Conservation (phyloP, 2,113 vertebrate genomes). For the Pheucticus melanocephalus region DNA sequence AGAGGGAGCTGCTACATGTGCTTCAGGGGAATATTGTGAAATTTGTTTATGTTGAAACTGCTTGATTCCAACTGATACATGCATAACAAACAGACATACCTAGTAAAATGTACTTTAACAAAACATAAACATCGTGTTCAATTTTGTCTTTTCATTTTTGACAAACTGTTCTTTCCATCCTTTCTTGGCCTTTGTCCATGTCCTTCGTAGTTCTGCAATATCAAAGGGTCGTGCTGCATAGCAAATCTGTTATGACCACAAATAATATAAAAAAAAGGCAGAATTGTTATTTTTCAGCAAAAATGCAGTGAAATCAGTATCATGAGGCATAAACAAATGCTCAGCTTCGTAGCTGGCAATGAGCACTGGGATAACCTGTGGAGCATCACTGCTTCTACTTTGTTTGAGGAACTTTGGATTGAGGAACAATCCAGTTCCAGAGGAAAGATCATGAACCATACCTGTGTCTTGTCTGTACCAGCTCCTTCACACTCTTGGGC, state of each 20-base stretch:
- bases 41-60: neutral
- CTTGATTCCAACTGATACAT: neutral
- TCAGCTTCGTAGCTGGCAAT: neutral
- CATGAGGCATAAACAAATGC: neutral
- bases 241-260: neutral
- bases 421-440: neutral
- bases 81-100: neutral
- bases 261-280: neutral
- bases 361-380: neutral
- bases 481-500: neutral
- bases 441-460: neutral
- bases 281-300: neutral
- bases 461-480: neutral
- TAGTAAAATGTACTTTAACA: neutral
- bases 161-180: neutral
- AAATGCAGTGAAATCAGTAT: neutral
- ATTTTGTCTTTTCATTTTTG: neutral
- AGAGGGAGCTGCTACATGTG: neutral
- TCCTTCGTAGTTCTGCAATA: neutral
- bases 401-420: neutral
- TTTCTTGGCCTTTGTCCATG: neutral
- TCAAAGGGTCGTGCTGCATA: neutral
- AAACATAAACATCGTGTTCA: neutral
- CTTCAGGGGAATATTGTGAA: neutral
- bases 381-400: neutral